A percentile compares a stretch with the other conserved stretches of the same genome.
These are phyloP conservation scores for Neosilurus mollespiculum DNA, from an alignment of 2,797 vertebrate species.

Conservation along the genomic window DNA sequence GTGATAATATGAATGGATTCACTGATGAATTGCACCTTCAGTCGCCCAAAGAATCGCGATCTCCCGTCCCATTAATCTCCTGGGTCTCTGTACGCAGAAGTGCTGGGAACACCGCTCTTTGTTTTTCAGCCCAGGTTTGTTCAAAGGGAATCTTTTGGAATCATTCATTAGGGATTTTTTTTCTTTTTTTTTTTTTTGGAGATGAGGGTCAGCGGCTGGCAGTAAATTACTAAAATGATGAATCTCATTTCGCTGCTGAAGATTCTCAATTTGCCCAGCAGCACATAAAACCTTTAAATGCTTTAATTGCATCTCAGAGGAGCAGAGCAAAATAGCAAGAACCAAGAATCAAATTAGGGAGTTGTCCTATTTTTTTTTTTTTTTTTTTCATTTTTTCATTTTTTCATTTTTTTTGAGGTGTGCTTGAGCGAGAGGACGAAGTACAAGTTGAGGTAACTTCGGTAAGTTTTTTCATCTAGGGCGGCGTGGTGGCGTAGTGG, in stretches of 20 bases:
- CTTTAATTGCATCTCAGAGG: conserved; percentile 82
- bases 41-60: conserved; percentile 12
- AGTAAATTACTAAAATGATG: conserved; percentile 79
- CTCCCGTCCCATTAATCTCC: conserved; percentile 31
- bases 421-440: conserved; percentile 30
- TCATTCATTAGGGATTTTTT: conserved; percentile 59
- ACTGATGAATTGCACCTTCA: conserved; percentile 1
- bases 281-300: conserved; percentile 80
- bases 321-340: conserved; percentile 64
- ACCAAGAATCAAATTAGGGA: conserved; percentile 75
- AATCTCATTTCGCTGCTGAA: conserved; percentile 79
- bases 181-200: conserved; percentile 35
- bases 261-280: conserved; percentile 77
- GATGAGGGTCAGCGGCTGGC: conserved; percentile 52
- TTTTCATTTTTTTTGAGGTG: conserved; percentile 32
- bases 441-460: conserved; percentile 14
- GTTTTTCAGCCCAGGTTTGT: conserved; percentile 52
- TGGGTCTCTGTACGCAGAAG: conserved; percentile 61
- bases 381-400: too few relatives aligned
- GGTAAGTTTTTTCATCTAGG: conserved; percentile 11
- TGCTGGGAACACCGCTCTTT: conserved; percentile 53
- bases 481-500: too few relatives aligned
- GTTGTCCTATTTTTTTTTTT: conserved; percentile 71
- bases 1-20: background rate
- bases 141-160: conserved; percentile 71